Base-by-base conservation (phyloP, 2,888 invertebrate species). In the Clusia tigrina region DNA sequence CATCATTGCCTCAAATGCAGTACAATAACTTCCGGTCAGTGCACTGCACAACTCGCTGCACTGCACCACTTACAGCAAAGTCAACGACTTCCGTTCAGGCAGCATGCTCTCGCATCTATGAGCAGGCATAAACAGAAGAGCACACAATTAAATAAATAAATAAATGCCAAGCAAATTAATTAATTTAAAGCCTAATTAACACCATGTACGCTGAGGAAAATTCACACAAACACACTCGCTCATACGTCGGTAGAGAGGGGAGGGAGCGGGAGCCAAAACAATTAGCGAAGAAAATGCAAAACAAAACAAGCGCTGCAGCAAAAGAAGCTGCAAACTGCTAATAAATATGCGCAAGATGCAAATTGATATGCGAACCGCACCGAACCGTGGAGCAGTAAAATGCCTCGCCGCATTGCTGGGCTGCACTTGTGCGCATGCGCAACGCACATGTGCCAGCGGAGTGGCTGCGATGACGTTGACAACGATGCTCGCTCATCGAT, bases 151-250 rank as follows among this genome's bases (percentile, higher is more conserved):
- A 52, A 37, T 26, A 24, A 54, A 15, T 25, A 52, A 20, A 37
- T 25, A 17, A 58, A 48, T 23, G 46, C 38, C 38, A 62, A 67
- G 76, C 78, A 79, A 78, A 78, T 78, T 78, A 78, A 77, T 78
- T 79, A 78, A 78, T 78, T 78, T 77, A 78, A 73, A 70, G 77
- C 71, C 71, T 75, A 79, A 79, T 78, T 78, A 78, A 78, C 78
- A 78, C 78, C 77, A 75, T 69, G 71, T 60, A 69, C 58, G 62
- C 66, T 58, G 46, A 52, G 46, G 60, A 22, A 42, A 20, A 51
- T n/a, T 20, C 22, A 57, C 37, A 58, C n/a, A n/a, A n/a, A n/a
- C n/a, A n/a, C n/a, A n/a, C n/a, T n/a, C n/a, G n/a, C n/a, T n/a
- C n/a, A n/a, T n/a, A n/a, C n/a, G n/a, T n/a, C n/a, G n/a, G n/a